Base-by-base conservation (phyloP, 2,797 vertebrate species). In the Gallinago nigripennis region DNA sequence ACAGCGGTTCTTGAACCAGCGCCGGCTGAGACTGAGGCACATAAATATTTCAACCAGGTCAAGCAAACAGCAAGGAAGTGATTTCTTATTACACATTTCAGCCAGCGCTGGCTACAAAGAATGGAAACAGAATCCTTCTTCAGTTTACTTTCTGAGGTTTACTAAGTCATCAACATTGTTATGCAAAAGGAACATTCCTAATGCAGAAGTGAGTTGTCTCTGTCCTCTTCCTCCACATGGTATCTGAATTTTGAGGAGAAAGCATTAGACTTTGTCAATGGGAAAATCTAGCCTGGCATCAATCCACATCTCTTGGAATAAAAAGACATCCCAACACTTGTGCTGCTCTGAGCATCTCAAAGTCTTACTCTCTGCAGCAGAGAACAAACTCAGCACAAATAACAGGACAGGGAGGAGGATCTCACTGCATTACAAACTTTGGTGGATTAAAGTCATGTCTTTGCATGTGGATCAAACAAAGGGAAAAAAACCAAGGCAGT, bases 31-130 rank as follows among this genome's bases (percentile, higher is more conserved):
- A 60, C 50, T 57, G 58, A 86, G 54, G 79, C 77, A 90, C 43
- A 61, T 63, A 82, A 87, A 65, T 86, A 63, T 84, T 92, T 91
- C 69, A 94, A n/a, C 54, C 76, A 53, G 78, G 75, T 85, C 53
- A 92, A 72, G 66, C 19, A 87, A 88, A 63, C 24, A 79, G 54
- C 48, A 78, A n/a, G 50, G 12, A 86, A 56, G 63, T 53, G 64
- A 72, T 76, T 92, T 71, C 30, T 79, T 88, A 71, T 78, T 72
- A 76, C 54, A 53, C 4, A 3, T 61, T 88, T 92, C 84, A 87
- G 58, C 33, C 66, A 83, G 28, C 66, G 37, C 24, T 84, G 75
- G 31, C 56, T 76, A 84, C 86, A 95, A 77, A 79, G 45, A 31
- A 54, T 70, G 41, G 57, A 84, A 82, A 57, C 9, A 48, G 70